phyloP scores from a whole-genome alignment of 1,140 invertebrate genomes.

The Brachystomella parvula region DNA sequence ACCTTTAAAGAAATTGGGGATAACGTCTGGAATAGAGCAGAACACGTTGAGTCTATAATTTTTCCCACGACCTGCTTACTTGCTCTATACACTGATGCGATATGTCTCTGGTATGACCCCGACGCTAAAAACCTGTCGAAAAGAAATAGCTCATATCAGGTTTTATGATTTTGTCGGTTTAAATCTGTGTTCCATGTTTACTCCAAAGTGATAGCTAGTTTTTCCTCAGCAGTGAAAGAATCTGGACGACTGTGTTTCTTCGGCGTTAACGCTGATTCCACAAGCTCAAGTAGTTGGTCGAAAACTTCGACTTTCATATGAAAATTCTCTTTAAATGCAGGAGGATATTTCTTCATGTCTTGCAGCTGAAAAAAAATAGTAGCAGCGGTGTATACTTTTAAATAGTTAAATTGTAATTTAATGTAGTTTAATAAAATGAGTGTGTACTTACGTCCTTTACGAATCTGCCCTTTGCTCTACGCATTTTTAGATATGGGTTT shows the following conservation, averaged over 20 bases:
- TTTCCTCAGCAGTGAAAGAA: slow-evolving; percentile 19
- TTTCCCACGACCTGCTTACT: slow-evolving; percentile 8
- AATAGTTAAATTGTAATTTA: too few species aligned
- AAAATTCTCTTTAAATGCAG: slow-evolving; percentile 19
- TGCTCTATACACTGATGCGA: slow-evolving; percentile 12
- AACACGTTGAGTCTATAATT: slow-evolving; percentile 13
- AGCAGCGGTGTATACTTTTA: too few species aligned
- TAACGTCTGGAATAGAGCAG: neutral
- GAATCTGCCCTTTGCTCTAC: slow-evolving; percentile 11
- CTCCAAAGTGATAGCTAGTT: slow-evolving; percentile 22
- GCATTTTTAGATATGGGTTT: slow-evolving; percentile 4
- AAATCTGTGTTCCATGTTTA: too few species aligned
- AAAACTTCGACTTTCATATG: slow-evolving; percentile 16
- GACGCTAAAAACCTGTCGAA: slow-evolving; percentile 20
- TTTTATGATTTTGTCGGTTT: neutral
- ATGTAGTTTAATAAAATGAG: neutral
- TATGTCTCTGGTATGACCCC: slow-evolving; percentile 15
- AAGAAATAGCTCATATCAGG: neutral
- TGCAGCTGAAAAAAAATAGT: slow-evolving; percentile 14
- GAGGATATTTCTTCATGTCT: slow-evolving; percentile 12
- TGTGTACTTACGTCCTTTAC: slow-evolving; percentile 14
- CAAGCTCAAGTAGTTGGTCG: neutral
- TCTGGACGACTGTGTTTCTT: neutral
- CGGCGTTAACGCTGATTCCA: neutral
- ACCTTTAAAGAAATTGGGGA: slow-evolving; percentile 20